Conservation (phyloP, 2,888 invertebrate genomes). For the Hetaerina titia region DNA sequence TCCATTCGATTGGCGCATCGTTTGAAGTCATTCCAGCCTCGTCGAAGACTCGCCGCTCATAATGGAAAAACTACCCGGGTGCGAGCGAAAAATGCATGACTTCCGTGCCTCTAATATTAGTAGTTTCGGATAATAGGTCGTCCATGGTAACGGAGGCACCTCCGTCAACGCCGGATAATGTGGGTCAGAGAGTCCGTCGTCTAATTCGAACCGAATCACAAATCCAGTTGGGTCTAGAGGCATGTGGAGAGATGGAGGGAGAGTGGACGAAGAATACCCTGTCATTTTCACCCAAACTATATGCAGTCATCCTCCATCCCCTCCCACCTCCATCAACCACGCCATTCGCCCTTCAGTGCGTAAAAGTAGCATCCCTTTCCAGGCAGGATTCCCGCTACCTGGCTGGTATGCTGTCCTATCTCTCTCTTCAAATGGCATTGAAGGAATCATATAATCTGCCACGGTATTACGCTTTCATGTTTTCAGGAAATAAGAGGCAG, state of each 20-base stretch:
- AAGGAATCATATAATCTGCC: not conserved
- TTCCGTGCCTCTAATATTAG: slow-evolving; percentile 53
- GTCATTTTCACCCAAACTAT: slow-evolving; percentile 23
- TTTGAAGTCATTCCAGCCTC: not conserved
- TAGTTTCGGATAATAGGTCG: slow-evolving; percentile 23
- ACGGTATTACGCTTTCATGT: not conserved
- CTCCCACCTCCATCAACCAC: not conserved
- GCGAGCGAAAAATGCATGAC: slow-evolving; percentile 24
- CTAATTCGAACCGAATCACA: slow-evolving; percentile 53
- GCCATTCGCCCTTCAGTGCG: too few species aligned
- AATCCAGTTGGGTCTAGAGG: slow-evolving; percentile 13
- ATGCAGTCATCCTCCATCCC: not conserved
- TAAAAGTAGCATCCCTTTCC: too few species aligned
- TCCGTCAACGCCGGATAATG: slow-evolving; percentile 19
- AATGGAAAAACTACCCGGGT: not conserved
- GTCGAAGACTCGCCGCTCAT: not conserved
- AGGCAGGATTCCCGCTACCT: not conserved
- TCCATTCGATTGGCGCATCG: not conserved
- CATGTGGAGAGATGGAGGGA: not conserved
- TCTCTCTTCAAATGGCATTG: not conserved
- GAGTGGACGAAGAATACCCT: not conserved
- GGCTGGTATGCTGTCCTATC: not conserved
- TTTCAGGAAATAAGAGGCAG: not conserved
- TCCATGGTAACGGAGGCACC: slow-evolving; percentile 45
- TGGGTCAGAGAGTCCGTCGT: slow-evolving; percentile 38